Percentiles rank a stretch among this genome's conserved stretches.
Conservation (phyloP, 2,888 invertebrate species). For the Macaria notata region DNA sequence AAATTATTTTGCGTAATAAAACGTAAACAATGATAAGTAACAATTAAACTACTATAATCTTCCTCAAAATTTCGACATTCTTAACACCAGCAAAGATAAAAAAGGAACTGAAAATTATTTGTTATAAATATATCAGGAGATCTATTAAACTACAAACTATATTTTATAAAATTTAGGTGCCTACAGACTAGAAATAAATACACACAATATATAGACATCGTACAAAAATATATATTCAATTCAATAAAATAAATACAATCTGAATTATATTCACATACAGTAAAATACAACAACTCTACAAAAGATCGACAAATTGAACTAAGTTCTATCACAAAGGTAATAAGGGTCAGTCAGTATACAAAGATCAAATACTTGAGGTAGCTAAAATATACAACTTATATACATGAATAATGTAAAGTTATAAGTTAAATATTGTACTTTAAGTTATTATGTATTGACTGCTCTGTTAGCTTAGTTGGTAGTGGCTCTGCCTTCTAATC, state of each 20-base stretch:
- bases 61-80: too few relatives aligned
- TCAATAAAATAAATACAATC: conserved; percentile 6
- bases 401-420: conserved; percentile 39
- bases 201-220: conserved; percentile 3
- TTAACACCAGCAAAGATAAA: too few relatives aligned
- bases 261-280: conserved; percentile 19
- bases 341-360: conserved; percentile 9
- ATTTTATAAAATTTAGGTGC: too few relatives aligned
- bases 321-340: conserved; percentile 20
- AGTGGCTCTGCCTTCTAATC: too few relatives aligned
- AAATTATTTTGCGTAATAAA: too few relatives aligned
- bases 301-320: conserved; percentile 16
- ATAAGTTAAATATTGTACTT: conserved; percentile 31
- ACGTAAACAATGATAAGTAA: too few relatives aligned
- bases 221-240: conserved; percentile 29
- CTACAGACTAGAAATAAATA: not conserved
- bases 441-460: too few relatives aligned
- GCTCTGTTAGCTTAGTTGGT: too few relatives aligned
- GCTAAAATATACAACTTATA: conserved; percentile 26
- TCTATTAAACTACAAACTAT: too few relatives aligned
- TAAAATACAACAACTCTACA: conserved; percentile 18
- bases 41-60: too few relatives aligned
- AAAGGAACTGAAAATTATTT: too few relatives aligned
- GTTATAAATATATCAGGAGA: too few relatives aligned
- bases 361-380: conserved; percentile 30